Percentiles rank a stretch among this genome's conserved stretches.
Conservation (phyloP, 37 sponge, comb jelly and placozoan species). For the Aphrocallistes beatrix region DNA sequence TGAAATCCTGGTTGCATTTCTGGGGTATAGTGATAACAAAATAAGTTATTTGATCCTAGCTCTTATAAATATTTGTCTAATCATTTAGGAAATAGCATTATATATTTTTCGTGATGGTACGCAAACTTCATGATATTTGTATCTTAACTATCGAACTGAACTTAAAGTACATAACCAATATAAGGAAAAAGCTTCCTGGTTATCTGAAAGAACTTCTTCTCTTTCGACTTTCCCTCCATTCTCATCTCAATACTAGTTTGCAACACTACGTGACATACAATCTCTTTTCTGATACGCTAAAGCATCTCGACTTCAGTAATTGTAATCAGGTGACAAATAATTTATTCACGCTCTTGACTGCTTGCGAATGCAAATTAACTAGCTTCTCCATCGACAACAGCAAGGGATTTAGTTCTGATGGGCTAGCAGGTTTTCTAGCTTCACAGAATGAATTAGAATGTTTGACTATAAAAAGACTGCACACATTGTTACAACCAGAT, state of each 20-base stretch:
- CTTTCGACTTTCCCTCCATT: background rate
- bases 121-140: background rate
- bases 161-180: background rate
- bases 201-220: background rate
- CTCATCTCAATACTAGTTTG: background rate
- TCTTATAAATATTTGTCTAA: no score
- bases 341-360: background rate
- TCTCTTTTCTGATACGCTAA: background rate
- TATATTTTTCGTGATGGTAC: no score
- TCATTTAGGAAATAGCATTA: no score
- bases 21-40: no score
- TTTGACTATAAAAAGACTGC: background rate
- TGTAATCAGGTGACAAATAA: background rate
- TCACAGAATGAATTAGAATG: background rate
- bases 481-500: background rate
- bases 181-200: background rate
- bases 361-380: background rate
- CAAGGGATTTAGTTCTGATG: background rate
- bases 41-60: no score
- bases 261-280: background rate
- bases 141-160: slow-evolving; percentile 16
- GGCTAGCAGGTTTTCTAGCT: background rate
- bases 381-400: background rate
- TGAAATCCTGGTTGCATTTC: no score
- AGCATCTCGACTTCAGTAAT: background rate